phyloP scores from a whole-genome alignment of 2,797 vertebrate genomes.

The Trichosurus vulpecula region DNA sequence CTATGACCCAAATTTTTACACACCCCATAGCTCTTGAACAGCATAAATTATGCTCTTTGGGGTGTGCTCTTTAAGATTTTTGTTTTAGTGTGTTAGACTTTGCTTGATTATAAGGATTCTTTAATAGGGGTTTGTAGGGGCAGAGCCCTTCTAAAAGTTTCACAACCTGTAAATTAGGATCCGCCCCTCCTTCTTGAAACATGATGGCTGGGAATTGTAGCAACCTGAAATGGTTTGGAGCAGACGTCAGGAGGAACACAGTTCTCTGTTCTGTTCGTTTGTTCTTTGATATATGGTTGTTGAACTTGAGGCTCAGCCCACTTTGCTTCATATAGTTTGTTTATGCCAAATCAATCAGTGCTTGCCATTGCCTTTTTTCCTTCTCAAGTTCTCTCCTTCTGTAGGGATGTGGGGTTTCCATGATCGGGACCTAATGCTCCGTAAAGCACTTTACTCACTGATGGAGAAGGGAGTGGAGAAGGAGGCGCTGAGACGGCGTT shows the following conservation, averaged over 20 bases:
- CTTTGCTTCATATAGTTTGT: constrained; percentile 24
- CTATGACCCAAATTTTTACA: neutral
- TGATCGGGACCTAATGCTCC: constrained; percentile 93
- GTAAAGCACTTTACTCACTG: constrained; percentile 93
- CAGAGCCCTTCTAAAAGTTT: neutral
- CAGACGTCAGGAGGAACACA: neutral
- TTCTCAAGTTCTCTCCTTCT: neutral
- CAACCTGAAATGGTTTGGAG: neutral
- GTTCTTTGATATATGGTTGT: constrained; percentile 4
- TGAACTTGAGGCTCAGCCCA: neutral
- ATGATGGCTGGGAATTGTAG: neutral
- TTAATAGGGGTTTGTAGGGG: neutral
- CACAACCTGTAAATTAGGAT: constrained; percentile 2
- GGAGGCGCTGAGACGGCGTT: constrained; percentile 92
- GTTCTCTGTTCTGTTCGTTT: neutral
- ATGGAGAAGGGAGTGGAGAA: constrained; percentile 95
- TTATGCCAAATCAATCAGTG: neutral
- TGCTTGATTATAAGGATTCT: constrained; percentile 2
- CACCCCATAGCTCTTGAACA: neutral
- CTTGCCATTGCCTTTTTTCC: neutral
- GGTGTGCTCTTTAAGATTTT: neutral
- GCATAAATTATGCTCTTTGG: neutral
- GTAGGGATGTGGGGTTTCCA: constrained; percentile 99
- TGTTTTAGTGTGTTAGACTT: constrained; percentile 46
- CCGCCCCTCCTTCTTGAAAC: neutral